Evolutionary conservation across 2,888 invertebrate species (phyloP).

Genomic region (Alitta virens): DNA sequence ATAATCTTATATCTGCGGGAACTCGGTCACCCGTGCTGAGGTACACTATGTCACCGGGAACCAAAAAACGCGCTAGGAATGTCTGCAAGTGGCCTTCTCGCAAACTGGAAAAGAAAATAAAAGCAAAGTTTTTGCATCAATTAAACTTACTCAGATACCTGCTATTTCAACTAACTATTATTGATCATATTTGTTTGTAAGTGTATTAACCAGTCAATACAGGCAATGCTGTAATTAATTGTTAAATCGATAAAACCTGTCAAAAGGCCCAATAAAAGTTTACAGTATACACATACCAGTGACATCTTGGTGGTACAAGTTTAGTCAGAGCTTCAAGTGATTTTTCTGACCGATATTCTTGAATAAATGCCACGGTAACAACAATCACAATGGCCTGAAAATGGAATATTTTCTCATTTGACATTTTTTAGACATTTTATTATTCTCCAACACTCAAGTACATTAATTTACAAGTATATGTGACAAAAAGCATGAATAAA

Average conservation of each 20-base stretch:
- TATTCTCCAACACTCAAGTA: too few species aligned
- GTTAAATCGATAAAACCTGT: too few species aligned
- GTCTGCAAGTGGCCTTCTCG: conserved; percentile 83
- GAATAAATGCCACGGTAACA: conserved; percentile 98
- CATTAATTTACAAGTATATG: too few species aligned
- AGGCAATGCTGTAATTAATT: too few species aligned
- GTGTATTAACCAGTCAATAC: too few species aligned
- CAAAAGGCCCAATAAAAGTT: not conserved
- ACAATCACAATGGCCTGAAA: conserved; percentile 78
- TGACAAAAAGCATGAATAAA: too few species aligned
- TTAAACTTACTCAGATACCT: not conserved
- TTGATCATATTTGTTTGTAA: too few species aligned
- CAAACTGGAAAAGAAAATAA: conserved; percentile 64
- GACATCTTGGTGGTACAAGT: conserved; percentile 92
- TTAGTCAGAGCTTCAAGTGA: conserved; percentile 95
- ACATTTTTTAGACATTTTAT: too few species aligned
- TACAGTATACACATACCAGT: conserved; percentile 63
- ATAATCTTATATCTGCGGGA: conserved; percentile 93
- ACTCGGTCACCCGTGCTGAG: conserved; percentile 93
- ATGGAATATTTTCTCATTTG: not conserved
- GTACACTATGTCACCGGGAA: conserved; percentile 94
- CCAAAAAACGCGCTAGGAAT: conserved; percentile 90
- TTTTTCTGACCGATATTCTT: conserved; percentile 92
- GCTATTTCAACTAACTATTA: conserved; percentile 1
- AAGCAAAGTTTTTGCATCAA: not conserved